phyloP scores from a whole-genome alignment of 2,113 vertebrate species.

The Atlantisia rogersi region DNA sequence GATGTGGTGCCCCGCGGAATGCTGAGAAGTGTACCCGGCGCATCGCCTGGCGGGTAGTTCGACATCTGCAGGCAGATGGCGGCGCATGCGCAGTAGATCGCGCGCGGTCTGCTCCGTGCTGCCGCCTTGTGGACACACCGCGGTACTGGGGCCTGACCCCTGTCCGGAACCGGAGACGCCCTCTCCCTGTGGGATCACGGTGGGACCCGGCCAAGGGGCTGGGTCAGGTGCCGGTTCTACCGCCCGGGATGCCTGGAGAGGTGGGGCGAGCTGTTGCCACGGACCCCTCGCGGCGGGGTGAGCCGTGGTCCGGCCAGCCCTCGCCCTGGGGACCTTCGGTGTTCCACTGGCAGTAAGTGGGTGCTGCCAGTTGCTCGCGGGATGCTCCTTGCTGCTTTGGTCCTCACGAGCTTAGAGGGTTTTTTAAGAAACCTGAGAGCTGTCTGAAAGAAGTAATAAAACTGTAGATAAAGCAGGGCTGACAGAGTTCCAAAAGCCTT shows the following conservation, averaged over 20 bases:
- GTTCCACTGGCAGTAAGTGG: accelerated
- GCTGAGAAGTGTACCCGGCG: too few species aligned
- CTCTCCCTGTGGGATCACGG: neutral
- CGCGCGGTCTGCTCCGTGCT: too few species aligned
- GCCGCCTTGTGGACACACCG: too few species aligned
- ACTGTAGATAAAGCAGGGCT: neutral
- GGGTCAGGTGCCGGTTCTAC: neutral
- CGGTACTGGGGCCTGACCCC: too few species aligned
- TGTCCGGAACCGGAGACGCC: too few species aligned
- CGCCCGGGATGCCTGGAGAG: neutral
- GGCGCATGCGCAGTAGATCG: too few species aligned
- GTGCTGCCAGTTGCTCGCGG: too few species aligned
- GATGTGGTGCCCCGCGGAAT: too few species aligned
- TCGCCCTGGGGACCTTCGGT: neutral
- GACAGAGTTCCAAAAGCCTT: neutral
- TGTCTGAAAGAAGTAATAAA: neutral
- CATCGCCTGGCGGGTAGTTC: too few species aligned
- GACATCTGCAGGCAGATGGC: too few species aligned
- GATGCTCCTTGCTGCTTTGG: too few species aligned
- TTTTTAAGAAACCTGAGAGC: neutral
- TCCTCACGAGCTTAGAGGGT: neutral
- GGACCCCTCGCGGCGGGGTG: neutral
- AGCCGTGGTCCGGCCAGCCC: neutral
- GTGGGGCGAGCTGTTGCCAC: neutral
- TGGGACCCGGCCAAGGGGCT: neutral